Conservation (phyloP, 2,113 vertebrate species). For the Chionodraco myersi region DNA sequence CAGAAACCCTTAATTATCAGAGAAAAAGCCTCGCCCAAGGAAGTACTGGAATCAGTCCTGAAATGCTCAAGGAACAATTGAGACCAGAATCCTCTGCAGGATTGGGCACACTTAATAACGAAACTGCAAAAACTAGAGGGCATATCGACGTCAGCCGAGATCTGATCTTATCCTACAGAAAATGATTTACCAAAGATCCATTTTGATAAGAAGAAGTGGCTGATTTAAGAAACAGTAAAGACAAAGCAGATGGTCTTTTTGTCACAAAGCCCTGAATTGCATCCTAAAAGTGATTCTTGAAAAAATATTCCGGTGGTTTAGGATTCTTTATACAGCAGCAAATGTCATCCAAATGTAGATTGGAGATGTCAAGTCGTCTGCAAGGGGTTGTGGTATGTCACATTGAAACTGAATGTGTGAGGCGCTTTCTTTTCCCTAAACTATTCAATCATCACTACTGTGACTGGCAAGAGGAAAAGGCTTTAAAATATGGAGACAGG, state of each 20-base stretch:
- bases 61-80: slow-evolving; percentile 55
- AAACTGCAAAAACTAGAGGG: slow-evolving; percentile 28
- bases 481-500: slow-evolving; percentile 7
- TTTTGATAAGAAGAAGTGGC: slow-evolving; percentile 30
- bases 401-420: slow-evolving; percentile 48
- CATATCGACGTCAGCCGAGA: slow-evolving; percentile 40
- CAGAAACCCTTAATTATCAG: slow-evolving; percentile 46
- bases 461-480: slow-evolving; percentile 51
- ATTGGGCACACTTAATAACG: slow-evolving; percentile 32
- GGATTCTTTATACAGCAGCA: slow-evolving; percentile 46
- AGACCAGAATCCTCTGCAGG: slow-evolving; percentile 20
- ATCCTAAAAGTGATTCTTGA: slow-evolving; percentile 8
- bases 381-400: slow-evolving; percentile 37
- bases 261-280: slow-evolving; percentile 12
- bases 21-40: slow-evolving; percentile 32
- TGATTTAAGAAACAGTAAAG: slow-evolving; percentile 12
- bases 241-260: slow-evolving; percentile 16
- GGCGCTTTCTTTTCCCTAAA: slow-evolving; percentile 21
- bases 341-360: slow-evolving; percentile 60
- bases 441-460: slow-evolving; percentile 49
- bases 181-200: slow-evolving; percentile 20
- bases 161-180: slow-evolving; percentile 44
- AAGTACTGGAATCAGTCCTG: slow-evolving; percentile 19
- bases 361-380: slow-evolving; percentile 54
- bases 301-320: slow-evolving; percentile 2